These are phyloP conservation scores for Syngnathus rostellatus DNA, from an alignment of 2,797 vertebrate genomes.

Conservation along the genomic window DNA sequence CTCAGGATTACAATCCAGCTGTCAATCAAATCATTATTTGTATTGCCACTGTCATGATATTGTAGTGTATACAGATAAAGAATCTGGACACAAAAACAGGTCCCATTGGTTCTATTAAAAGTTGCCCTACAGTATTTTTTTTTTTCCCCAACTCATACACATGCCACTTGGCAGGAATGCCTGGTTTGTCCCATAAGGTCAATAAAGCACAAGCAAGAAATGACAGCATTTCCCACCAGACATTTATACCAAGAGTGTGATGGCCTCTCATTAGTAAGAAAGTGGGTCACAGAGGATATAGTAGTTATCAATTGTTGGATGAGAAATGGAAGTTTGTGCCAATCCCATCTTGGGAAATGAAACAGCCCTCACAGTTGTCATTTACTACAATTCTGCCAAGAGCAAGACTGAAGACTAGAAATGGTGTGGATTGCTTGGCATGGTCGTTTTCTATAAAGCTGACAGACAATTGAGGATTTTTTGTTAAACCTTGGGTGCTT, in stretches of 20 bases:
- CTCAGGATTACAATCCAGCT: slow-evolving; percentile 43
- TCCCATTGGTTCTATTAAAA: slow-evolving; percentile 69
- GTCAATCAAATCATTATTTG: slow-evolving; percentile 37
- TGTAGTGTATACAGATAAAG: background rate
- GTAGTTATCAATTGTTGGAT: slow-evolving; percentile 57
- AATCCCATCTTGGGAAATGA: slow-evolving; percentile 63
- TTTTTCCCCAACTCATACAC: slow-evolving; percentile 46
- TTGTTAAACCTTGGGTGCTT: slow-evolving; percentile 47
- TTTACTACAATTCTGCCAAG: slow-evolving; percentile 61
- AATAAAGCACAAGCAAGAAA: slow-evolving; percentile 53
- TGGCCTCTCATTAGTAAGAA: slow-evolving; percentile 68
- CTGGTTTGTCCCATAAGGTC: slow-evolving; percentile 52
- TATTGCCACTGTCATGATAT: slow-evolving; percentile 4
- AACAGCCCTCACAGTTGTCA: slow-evolving; percentile 61
- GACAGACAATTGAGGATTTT: slow-evolving; percentile 44
- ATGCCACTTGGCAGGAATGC: slow-evolving; percentile 51
- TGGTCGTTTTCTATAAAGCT: slow-evolving; percentile 57
- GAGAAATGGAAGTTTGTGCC: slow-evolving; percentile 42
- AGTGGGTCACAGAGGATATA: slow-evolving; percentile 53
- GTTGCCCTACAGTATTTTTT: slow-evolving; percentile 60
- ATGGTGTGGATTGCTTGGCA: slow-evolving; percentile 62
- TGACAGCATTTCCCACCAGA: slow-evolving; percentile 49
- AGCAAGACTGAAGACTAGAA: slow-evolving; percentile 67
- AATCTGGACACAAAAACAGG: slow-evolving; percentile 21
- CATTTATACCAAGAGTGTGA: slow-evolving; percentile 42